Evolutionary conservation across 2,797 vertebrate genomes (phyloP).

Genomic region (Muraenolepis orangiensis): DNA sequence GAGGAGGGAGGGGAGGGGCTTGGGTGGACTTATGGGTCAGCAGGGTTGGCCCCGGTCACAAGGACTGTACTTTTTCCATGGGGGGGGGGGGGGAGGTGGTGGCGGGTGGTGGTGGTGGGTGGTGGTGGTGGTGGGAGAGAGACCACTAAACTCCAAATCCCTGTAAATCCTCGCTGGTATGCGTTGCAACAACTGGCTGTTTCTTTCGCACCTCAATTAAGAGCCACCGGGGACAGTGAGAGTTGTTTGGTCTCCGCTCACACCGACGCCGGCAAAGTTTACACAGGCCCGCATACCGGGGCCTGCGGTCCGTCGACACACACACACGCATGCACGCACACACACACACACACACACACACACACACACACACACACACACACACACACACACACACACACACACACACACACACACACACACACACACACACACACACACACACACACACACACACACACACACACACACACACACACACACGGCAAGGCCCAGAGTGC

Average conservation of each 20-base stretch:
- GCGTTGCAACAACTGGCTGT: constrained; percentile 55
- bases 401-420: background rate
- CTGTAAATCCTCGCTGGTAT: constrained; percentile 76
- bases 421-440: background rate
- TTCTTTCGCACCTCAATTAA: constrained; percentile 69
- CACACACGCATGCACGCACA: background rate
- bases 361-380: background rate
- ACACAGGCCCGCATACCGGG: background rate
- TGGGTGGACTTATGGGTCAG: constrained; percentile 26
- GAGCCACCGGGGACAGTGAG: constrained; percentile 47
- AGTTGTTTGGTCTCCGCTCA: constrained; percentile 26
- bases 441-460: background rate
- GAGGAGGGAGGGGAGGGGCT: background rate
- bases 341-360: background rate
- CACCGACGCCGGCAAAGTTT: constrained; percentile 21
- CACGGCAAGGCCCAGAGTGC: background rate
- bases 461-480: background rate
- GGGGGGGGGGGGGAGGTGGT: constrained; percentile 25
- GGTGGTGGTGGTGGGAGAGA: constrained; percentile 54
- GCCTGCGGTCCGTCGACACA: background rate
- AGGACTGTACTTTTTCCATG: constrained; percentile 63
- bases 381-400: background rate
- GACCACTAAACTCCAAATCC: constrained; percentile 71
- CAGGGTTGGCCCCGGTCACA: constrained; percentile 47
- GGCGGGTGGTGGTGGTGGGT: constrained; percentile 49